Evolutionary conservation across 2,888 invertebrate genomes (phyloP).

Genomic region (Meghimatium bilineatum): DNA sequence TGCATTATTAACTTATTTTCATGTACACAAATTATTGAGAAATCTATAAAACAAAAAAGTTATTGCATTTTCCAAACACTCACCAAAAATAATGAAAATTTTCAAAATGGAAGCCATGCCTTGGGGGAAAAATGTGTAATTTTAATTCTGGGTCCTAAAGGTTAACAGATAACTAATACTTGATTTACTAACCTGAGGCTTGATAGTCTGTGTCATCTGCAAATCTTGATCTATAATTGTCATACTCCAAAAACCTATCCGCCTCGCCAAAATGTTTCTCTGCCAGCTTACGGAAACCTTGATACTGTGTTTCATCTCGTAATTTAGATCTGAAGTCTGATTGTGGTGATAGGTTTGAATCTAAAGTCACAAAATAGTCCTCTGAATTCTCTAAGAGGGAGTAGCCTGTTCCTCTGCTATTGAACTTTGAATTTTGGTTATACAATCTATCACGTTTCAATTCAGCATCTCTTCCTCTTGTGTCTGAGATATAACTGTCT

Average conservation of each 20-base stretch:
- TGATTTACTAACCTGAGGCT: constrained; percentile 20
- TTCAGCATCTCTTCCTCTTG: constrained; percentile 8
- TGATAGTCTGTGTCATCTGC: constrained; percentile 5
- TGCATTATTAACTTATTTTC: too few relatives aligned
- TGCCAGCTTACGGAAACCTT: constrained; percentile 26
- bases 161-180: too few relatives aligned
- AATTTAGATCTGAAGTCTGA: constrained; percentile 15
- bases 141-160: too few relatives aligned
- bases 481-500: constrained; percentile 4
- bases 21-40: too few relatives aligned
- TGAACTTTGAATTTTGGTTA: not conserved
- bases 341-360: not conserved
- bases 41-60: too few relatives aligned
- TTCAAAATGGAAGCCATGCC: too few relatives aligned
- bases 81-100: too few relatives aligned
- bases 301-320: constrained; percentile 8
- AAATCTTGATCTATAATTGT: constrained; percentile 20
- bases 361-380: not conserved
- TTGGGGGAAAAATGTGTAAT: too few relatives aligned
- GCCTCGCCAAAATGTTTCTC: constrained; percentile 41
- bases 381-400: not conserved
- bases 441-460: not conserved
- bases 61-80: too few relatives aligned
- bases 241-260: not conserved
- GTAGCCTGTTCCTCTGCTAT: constrained; percentile 2